Percentiles rank a stretch among this genome's conserved stretches.
These are phyloP conservation scores for Platichthys stellatus DNA, from an alignment of 2,113 vertebrate genomes.

Conservation along the genomic window DNA sequence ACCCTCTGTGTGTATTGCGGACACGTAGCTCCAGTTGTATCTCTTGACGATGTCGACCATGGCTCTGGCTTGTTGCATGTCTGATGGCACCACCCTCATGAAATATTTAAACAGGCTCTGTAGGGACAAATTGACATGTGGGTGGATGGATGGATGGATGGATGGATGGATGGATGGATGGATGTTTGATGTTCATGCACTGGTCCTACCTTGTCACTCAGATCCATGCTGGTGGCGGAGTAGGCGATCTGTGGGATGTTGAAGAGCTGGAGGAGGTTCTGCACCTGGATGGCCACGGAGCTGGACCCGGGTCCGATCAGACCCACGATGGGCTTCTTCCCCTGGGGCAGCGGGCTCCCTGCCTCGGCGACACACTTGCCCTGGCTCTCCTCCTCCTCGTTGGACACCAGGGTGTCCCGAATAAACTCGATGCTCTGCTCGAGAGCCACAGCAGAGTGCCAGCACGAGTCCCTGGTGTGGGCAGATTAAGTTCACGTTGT, in stretches of 20 bases:
- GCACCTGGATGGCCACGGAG: conserved; percentile 98
- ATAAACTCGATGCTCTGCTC: conserved; percentile 99
- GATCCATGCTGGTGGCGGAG: conserved; percentile 98
- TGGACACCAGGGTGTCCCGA: conserved; percentile 94
- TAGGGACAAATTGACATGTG: not conserved
- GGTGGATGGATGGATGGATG: no score
- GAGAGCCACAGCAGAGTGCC: conserved; percentile 97
- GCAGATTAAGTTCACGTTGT: conserved; percentile 11
- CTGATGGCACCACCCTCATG: conserved; percentile 98
- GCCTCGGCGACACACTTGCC: conserved; percentile 85
- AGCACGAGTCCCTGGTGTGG: conserved; percentile 90
- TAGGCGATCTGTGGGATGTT: conserved; percentile 99
- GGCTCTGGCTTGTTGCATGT: conserved; percentile 95
- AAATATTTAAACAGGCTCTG: conserved; percentile 96
- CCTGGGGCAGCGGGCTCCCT: conserved; percentile 81
- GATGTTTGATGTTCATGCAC: no score
- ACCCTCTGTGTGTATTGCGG: conserved; percentile 98
- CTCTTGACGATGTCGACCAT: conserved; percentile 99
- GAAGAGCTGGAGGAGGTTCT: conserved; percentile 98
- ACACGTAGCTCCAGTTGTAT: conserved; percentile 99
- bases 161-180: no score
- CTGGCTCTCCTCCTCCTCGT: conserved; percentile 92
- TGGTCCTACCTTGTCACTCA: conserved; percentile 89
- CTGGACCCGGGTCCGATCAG: conserved; percentile 98
- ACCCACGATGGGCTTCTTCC: conserved; percentile 97